phyloP scores from a whole-genome alignment of 2,113 vertebrate species.

The Chionodraco myersi region DNA sequence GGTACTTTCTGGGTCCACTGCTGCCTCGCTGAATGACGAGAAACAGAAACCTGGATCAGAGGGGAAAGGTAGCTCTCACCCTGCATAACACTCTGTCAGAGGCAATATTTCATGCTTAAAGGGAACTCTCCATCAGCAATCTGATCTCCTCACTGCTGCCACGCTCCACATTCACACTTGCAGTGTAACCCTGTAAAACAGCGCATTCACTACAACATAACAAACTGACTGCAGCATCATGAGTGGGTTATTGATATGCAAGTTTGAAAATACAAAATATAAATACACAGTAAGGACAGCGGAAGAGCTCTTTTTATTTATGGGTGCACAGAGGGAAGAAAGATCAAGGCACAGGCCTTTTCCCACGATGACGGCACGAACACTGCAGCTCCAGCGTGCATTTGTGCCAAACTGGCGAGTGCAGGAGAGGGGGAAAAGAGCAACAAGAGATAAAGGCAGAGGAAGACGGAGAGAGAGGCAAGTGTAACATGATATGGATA shows the following conservation, averaged over 20 bases:
- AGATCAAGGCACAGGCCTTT: conserved; percentile 9
- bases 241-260: conserved; percentile 1
- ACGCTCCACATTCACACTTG: conserved; percentile 24
- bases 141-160: conserved; percentile 24
- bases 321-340: conserved; percentile 1
- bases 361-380: conserved; percentile 10
- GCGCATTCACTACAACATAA: conserved; percentile 1
- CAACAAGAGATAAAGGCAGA: conserved; percentile 23
- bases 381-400: conserved; percentile 38
- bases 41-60: conserved; percentile 49
- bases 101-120: conserved; percentile 51
- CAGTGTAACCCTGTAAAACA: conserved; percentile 1
- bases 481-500: conserved; percentile 27
- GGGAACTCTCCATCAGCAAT: conserved; percentile 45
- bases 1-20: conserved; percentile 34
- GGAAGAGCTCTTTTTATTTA: conserved; percentile 13
- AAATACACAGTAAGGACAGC: conserved; percentile 1
- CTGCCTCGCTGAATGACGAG: conserved; percentile 33
- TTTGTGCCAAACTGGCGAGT: conserved; percentile 47
- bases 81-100: conserved; percentile 46
- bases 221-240: conserved; percentile 17
- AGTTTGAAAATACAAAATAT: conserved; percentile 26
- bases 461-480: neutral
- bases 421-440: conserved; percentile 24
- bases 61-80: conserved; percentile 53